Base-by-base conservation (phyloP, 2,797 vertebrate species). In the Acrocephalus scirpaceus region DNA sequence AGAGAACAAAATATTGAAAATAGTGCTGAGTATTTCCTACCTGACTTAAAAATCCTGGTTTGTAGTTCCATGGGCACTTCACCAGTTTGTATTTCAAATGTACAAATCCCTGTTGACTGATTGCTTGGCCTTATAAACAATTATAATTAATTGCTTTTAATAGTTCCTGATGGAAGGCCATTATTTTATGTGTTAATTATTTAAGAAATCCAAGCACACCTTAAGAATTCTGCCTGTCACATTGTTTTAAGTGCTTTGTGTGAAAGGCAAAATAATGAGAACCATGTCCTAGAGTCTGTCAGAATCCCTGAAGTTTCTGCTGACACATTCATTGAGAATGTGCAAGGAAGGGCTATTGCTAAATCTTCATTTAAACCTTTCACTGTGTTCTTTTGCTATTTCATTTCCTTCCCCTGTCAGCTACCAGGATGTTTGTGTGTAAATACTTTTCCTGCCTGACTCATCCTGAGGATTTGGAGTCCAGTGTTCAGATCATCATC, bases 401-500 rank as follows among this genome's bases (percentile, higher is more conserved):
- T 77, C 8, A 56, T 89, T 95, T 96, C 93, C 90, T 96, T 94
- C 95, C 86, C 58, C 47, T 71, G 65, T 42, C 91, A 83, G 54
- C 73, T 90, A 95, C 85, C 62, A 91, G 85, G 95, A 88, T 93
- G 92, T 95, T 92, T 91, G 58, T 62, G 14, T 72, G 92, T 88
- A 92, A 95, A 94, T 45, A 81, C 60, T 88, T 89, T 86, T 93
- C 78, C 94, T 92, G 83, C 91, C 75, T 91, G 88, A 89, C 64
- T 95, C 72, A 80, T 73, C 23, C 83, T 10, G 2, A 32, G 62
- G 58, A 44, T 56, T 32, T 76, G 75, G 81, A 88, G 47, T 54
- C 44, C 72, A 66, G 10, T 4, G 29, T 69, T 81, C 89, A 78
- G 66, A n/a, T 74, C 40, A 56, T 78, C 7, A 1, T 22, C 25